Evolutionary conservation across 2,113 vertebrate species (phyloP).

Genomic region (Dendropsophus ebraccatus): DNA sequence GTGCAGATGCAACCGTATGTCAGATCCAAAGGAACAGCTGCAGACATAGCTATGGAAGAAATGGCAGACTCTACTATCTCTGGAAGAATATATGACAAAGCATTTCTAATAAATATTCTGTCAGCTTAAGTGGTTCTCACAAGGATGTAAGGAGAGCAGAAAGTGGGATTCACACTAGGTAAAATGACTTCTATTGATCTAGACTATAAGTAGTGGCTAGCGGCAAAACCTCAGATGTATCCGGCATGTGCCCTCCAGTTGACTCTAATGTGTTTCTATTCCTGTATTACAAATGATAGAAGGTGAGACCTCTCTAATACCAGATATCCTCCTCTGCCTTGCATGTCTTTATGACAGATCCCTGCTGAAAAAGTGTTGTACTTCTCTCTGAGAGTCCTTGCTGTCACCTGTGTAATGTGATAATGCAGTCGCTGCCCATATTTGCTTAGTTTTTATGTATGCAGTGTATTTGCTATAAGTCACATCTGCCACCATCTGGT

Average conservation of each 20-base stretch:
- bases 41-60: background rate
- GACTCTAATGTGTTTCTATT: conserved; percentile 22
- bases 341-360: background rate
- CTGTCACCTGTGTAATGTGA: background rate
- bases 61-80: background rate
- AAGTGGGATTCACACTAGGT: conserved; percentile 13
- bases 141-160: conserved; percentile 4
- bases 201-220: background rate
- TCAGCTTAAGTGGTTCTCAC: background rate
- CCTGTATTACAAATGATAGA: background rate
- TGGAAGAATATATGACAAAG: background rate
- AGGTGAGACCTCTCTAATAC: conserved; percentile 23
- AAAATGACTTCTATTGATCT: conserved; percentile 20
- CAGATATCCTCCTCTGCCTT: background rate
- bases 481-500: conserved; percentile 6
- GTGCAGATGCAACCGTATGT: background rate
- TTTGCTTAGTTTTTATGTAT: conserved; percentile 11
- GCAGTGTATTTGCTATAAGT: conserved; percentile 2
- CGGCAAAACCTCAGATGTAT: background rate
- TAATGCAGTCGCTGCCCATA: conserved; percentile 16
- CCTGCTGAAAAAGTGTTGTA: background rate
- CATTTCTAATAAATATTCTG: conserved; percentile 4
- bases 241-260: background rate
- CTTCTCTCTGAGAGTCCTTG: background rate
- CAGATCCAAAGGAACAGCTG: background rate